These are phyloP conservation scores for Exephanes ischioxanthus DNA, from an alignment of 2,888 invertebrate genomes.

Conservation along the genomic window DNA sequence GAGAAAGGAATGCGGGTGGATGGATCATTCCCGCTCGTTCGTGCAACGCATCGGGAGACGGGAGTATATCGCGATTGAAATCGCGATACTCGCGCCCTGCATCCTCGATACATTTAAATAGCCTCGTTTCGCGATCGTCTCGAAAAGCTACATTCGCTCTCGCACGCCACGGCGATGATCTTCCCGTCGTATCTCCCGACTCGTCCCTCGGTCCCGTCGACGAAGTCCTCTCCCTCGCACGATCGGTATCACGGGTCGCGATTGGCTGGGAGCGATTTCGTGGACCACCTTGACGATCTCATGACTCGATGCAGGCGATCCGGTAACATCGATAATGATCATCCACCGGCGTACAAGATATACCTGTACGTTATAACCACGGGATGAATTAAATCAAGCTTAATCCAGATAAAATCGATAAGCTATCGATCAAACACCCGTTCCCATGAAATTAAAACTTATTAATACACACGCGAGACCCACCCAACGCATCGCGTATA, in stretches of 20 bases:
- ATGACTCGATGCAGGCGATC: constrained; percentile 26
- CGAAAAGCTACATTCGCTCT: constrained; percentile 12
- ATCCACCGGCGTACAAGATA: constrained; percentile 15
- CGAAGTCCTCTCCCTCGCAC: constrained; percentile 24
- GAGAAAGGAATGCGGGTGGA: constrained; percentile 67
- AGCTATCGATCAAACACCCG: constrained; percentile 54
- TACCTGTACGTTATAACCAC: constrained; percentile 8
- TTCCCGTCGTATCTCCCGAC: constrained; percentile 38
- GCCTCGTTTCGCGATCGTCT: constrained; percentile 72
- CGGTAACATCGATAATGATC: constrained; percentile 56
- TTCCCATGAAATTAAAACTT: constrained; percentile 52
- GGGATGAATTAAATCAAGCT: constrained; percentile 57
- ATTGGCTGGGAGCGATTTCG: constrained; percentile 65
- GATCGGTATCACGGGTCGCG: constrained; percentile 47
- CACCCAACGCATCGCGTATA: neutral
- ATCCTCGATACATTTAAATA: constrained; percentile 78
- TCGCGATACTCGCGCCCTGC: constrained; percentile 74
- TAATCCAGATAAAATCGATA: constrained; percentile 61
- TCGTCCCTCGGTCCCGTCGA: neutral
- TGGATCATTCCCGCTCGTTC: constrained; percentile 42
- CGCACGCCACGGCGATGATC: constrained; percentile 50
- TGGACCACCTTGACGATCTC: constrained; percentile 65
- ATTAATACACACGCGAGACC: neutral
- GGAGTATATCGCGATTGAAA: constrained; percentile 70
- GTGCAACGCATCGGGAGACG: constrained; percentile 34